Evolutionary conservation across 1,140 invertebrate genomes (phyloP).

Genomic region (Drosophila jambulina): DNA sequence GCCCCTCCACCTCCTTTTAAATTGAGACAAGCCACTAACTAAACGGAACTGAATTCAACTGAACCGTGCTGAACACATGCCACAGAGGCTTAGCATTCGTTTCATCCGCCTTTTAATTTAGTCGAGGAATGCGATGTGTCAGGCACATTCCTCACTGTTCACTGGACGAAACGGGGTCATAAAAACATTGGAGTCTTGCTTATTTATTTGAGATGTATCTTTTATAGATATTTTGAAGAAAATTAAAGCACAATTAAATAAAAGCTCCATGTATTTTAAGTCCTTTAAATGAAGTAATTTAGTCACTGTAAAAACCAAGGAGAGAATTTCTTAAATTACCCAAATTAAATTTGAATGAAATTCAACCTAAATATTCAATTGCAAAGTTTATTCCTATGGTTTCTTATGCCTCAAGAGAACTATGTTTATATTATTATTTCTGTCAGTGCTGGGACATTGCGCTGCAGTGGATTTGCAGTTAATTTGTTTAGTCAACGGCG

Average conservation of each 20-base stretch:
- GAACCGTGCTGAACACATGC: conserved; percentile 29
- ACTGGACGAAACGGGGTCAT: conserved; percentile 3
- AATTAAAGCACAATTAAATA: too few relatives aligned
- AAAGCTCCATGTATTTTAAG: too few relatives aligned
- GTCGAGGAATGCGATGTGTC: conserved; percentile 44
- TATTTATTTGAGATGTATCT: background rate
- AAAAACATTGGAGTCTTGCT: background rate
- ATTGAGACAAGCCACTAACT: conserved; percentile 12
- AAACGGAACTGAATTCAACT: conserved; percentile 14
- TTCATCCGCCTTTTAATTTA: conserved; percentile 34
- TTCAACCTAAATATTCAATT: too few relatives aligned
- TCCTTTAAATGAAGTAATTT: too few relatives aligned
- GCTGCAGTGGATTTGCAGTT: conserved; percentile 33
- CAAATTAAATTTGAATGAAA: too few relatives aligned
- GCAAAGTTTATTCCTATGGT: too few relatives aligned
- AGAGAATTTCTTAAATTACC: too few relatives aligned
- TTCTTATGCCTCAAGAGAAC: background rate
- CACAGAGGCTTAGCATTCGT: conserved; percentile 45
- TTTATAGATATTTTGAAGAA: too few relatives aligned
- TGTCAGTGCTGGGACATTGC: conserved; percentile 13
- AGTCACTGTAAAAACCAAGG: too few relatives aligned
- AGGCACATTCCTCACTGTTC: conserved; percentile 31
- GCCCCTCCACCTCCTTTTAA: conserved; percentile 1
- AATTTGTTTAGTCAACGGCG: conserved; percentile 38
- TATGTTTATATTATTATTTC: background rate